Evolutionary conservation across 2,113 vertebrate genomes (phyloP), one percentile per base, ranked within the genome.

Genomic region (Stictonetta naevosa): DNA sequence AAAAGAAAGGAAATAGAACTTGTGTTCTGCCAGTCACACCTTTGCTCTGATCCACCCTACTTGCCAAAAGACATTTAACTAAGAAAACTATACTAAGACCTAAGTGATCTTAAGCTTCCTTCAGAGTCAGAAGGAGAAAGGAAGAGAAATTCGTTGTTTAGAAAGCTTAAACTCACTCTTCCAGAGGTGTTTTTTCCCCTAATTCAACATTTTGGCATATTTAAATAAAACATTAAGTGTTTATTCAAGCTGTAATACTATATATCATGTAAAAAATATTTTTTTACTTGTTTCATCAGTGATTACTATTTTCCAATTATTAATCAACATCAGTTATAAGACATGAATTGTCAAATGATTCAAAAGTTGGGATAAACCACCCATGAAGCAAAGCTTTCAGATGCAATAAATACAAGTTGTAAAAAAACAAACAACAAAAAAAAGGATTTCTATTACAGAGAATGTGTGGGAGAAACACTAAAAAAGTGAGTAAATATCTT

Each of bases 341-440:
- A 66, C 12, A 29, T 1, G 53, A 6, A 69, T 56, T 60, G 2
- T 17, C 10, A 58, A 69, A 79, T 58, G 11, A 69, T 40, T 76
- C 18, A 13, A 6, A 67, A 34, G 1, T 8, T 34, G 10, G 14
- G 8, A 60, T 69, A 60, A 83, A 85, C 4, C 31, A 69, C 2
- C 2, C 8, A 20, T 4, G 3, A 77, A 8, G 17, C 4, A 88
- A 85, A 79, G 6, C 13, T 76, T 56, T 74, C 13, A 78, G 25
- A 63, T 84, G 13, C 1, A 67, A 4, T 12, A 33, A 83, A 26
- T 6, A 31, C 6, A 67, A 55, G 3, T 3, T 53, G 4, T 0
- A 58, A 20, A 69, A 17, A 29, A 60, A 17, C 0, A 8, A 42
- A 68, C n/a, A n/a, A n/a, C n/a, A 76, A 3, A 4, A 26, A 88